Conservation (phyloP, 2,888 invertebrate species). For the Dasysyrphus tricinctus region DNA sequence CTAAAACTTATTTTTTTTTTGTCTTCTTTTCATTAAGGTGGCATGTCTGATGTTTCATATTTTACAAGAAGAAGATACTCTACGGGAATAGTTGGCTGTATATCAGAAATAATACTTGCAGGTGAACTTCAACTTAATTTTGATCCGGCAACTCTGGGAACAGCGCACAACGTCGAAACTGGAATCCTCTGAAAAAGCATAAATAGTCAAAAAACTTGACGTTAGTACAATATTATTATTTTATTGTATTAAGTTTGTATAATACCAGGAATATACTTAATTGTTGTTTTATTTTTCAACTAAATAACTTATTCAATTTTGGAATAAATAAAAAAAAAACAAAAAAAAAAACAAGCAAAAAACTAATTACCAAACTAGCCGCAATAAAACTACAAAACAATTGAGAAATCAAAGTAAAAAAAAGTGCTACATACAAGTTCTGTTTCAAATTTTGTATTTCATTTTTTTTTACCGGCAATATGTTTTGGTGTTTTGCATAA, state of each 20-base stretch:
- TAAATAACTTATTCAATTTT: conserved; percentile 40
- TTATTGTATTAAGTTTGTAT: conserved; percentile 74
- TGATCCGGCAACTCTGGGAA: conserved; percentile 82
- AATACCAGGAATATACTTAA: conserved; percentile 52
- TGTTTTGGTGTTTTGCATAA: conserved; percentile 59
- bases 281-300: conserved; percentile 39
- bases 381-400: conserved; percentile 50
- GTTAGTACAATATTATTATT: conserved; percentile 80
- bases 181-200: conserved; percentile 83
- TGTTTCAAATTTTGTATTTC: no score
- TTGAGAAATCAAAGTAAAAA: conserved; percentile 19
- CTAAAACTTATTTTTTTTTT: no score
- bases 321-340: conserved; percentile 39
- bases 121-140: conserved; percentile 91
- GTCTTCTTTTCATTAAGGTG: conserved; percentile 85
- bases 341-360: conserved; percentile 3
- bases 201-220: conserved; percentile 80
- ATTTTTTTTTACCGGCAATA: conserved; percentile 34
- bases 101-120: conserved; percentile 91
- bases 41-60: conserved; percentile 90
- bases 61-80: conserved; percentile 89
- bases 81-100: conserved; percentile 91
- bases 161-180: conserved; percentile 83
- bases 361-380: conserved; percentile 50
- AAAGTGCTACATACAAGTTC: conserved; percentile 44